phyloP scores from a whole-genome alignment of 2,797 vertebrate genomes.

The Triplophysa bombifrons region DNA sequence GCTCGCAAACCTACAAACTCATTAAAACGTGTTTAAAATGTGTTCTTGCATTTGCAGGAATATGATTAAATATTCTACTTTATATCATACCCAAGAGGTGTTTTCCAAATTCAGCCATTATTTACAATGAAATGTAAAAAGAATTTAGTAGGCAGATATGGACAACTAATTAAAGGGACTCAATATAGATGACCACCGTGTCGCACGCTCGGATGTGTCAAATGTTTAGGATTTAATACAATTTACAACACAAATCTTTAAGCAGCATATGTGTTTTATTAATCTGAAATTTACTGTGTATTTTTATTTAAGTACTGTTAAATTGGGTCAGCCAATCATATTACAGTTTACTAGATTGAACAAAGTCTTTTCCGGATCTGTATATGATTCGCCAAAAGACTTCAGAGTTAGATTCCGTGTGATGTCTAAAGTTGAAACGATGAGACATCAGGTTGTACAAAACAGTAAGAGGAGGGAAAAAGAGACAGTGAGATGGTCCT shows the following conservation, averaged over 20 bases:
- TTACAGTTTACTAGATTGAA: not conserved
- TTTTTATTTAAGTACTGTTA: too few species aligned
- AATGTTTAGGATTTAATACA: not conserved
- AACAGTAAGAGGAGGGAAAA: not conserved
- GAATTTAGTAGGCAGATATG: constrained; percentile 78
- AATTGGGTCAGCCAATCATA: not conserved
- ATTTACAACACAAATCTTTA: not conserved
- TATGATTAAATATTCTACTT: constrained; percentile 81
- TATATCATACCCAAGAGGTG: constrained; percentile 82
- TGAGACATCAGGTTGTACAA: not conserved
- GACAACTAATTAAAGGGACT: constrained; percentile 78
- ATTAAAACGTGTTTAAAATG: constrained; percentile 73
- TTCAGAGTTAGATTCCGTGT: not conserved
- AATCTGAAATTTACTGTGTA: too few species aligned
- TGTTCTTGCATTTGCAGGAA: constrained; percentile 76
- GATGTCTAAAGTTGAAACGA: not conserved
- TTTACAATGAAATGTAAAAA: constrained; percentile 81
- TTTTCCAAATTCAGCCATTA: constrained; percentile 82
- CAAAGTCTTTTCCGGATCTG: not conserved
- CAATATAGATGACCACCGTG: constrained; percentile 61
- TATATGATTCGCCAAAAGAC: not conserved
- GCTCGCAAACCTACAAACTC: constrained; percentile 78
- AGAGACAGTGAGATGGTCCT: not conserved
- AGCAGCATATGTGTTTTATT: too few species aligned
- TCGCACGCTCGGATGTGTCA: not conserved